Evolutionary conservation across 37 sponge, comb jelly and placozoan genomes (phyloP).

Genomic region (Bolinopsis microptera): DNA sequence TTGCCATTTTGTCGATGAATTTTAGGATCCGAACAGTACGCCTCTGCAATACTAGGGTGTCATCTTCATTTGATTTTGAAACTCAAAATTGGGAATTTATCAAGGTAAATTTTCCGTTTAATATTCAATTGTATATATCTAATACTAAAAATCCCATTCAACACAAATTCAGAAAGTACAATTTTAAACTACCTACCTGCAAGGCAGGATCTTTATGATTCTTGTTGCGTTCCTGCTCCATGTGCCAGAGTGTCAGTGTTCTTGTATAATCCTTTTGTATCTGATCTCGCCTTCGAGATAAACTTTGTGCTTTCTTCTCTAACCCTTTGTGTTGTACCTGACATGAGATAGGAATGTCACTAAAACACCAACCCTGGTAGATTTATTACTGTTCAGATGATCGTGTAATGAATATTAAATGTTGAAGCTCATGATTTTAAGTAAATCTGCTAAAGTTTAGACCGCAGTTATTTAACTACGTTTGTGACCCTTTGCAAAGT

Average conservation of each 20-base stretch:
- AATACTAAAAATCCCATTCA: no score
- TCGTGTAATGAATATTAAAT: no score
- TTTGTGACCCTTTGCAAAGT: no score
- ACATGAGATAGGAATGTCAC: neutral
- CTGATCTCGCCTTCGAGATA: neutral
- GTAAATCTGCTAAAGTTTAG: no score
- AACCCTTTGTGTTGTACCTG: neutral
- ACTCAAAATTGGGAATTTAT: no score
- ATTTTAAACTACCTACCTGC: no score
- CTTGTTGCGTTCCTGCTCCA: conserved; percentile 43
- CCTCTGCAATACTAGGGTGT: conserved; percentile 19
- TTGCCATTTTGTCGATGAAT: conserved; percentile 13
- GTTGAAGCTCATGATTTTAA: no score
- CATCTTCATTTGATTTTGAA: no score
- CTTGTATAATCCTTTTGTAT: conserved; percentile 16
- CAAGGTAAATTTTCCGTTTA: no score
- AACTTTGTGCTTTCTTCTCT: neutral
- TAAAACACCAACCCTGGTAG: neutral
- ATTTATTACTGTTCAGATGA: neutral
- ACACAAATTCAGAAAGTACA: no score
- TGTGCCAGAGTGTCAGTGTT: conserved; percentile 36
- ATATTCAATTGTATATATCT: no score
- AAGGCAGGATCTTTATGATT: neutral
- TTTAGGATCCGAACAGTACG: conserved; percentile 32
- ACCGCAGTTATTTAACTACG: no score